A percentile compares a stretch with the other conserved stretches of the same genome.
These are phyloP conservation scores for Lutjanus erythropterus DNA, from an alignment of 2,113 vertebrate genomes.

Conservation along the genomic window DNA sequence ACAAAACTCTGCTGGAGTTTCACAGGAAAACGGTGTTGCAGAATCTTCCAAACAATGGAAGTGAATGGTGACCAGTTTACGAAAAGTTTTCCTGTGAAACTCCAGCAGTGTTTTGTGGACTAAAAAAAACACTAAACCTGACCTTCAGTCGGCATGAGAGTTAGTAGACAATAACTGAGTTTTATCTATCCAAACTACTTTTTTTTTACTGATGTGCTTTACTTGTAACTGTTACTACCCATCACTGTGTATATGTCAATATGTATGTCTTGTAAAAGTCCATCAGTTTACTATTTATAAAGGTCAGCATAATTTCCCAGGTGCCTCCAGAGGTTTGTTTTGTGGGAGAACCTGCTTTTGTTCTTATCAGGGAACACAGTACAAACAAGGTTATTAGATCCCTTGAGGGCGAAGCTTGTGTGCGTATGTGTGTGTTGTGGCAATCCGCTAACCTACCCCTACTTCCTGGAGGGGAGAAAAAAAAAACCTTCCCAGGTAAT, in stretches of 20 bases:
- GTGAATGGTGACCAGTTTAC: too few species aligned
- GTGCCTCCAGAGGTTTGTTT: constrained; percentile 5
- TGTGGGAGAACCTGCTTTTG: constrained; percentile 39
- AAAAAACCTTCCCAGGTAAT: constrained; percentile 53
- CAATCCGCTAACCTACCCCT: constrained; percentile 15
- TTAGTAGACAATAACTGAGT: too few species aligned
- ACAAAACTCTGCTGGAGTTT: too few species aligned
- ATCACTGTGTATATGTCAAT: background rate
- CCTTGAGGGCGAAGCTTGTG: constrained; percentile 33
- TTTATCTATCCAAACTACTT: too few species aligned
- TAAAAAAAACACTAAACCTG: too few species aligned
- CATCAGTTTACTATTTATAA: background rate
- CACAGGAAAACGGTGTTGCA: too few species aligned
- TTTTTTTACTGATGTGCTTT: too few species aligned
- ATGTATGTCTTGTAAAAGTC: background rate
- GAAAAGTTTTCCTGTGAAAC: too few species aligned
- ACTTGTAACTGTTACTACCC: too few species aligned
- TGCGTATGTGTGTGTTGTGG: constrained; percentile 24
- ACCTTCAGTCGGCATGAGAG: too few species aligned
- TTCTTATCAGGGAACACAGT: constrained; percentile 50
- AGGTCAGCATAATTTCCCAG: background rate
- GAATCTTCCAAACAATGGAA: too few species aligned
- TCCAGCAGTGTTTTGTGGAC: too few species aligned
- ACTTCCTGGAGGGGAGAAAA: constrained; percentile 58
- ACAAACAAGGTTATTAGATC: constrained; percentile 63